A percentile compares a stretch with the other conserved stretches of the same genome.
Conservation (phyloP, 2,888 invertebrate genomes). For the Oscheius sp. region DNA sequence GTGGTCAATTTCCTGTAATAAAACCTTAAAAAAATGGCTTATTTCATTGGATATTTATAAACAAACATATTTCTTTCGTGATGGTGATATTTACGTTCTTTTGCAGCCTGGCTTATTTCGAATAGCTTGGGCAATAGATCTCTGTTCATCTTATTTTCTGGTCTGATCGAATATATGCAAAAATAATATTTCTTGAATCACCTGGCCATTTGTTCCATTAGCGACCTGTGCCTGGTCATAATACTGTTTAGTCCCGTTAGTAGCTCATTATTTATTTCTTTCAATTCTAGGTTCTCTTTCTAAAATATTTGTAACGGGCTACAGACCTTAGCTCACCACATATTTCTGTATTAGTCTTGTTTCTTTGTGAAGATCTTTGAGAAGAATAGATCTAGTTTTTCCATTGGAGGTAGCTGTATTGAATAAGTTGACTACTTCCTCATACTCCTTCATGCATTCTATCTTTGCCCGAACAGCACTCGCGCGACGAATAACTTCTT, state of each 20-base stretch:
- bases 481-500: conserved; percentile 43
- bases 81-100: neutral
- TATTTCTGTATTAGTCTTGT: conserved; percentile 48
- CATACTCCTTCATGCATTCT: conserved; percentile 40
- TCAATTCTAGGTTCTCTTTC: conserved; percentile 29
- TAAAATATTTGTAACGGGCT: neutral
- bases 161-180: neutral
- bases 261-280: conserved; percentile 20
- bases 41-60: too few species aligned
- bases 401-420: conserved; percentile 43
- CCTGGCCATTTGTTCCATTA: conserved; percentile 21
- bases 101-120: conserved; percentile 3
- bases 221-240: conserved; percentile 17
- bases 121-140: neutral
- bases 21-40: neutral
- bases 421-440: conserved; percentile 14
- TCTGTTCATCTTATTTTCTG: conserved; percentile 14
- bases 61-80: conserved; percentile 21
- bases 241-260: neutral
- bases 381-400: conserved; percentile 41
- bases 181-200: neutral
- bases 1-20: neutral
- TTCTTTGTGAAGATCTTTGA: conserved; percentile 49
- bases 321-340: conserved; percentile 27
- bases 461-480: conserved; percentile 36